These are phyloP conservation scores for Hydroisotoma schaefferi DNA, from an alignment of 2,888 invertebrate species.

Conservation along the genomic window DNA sequence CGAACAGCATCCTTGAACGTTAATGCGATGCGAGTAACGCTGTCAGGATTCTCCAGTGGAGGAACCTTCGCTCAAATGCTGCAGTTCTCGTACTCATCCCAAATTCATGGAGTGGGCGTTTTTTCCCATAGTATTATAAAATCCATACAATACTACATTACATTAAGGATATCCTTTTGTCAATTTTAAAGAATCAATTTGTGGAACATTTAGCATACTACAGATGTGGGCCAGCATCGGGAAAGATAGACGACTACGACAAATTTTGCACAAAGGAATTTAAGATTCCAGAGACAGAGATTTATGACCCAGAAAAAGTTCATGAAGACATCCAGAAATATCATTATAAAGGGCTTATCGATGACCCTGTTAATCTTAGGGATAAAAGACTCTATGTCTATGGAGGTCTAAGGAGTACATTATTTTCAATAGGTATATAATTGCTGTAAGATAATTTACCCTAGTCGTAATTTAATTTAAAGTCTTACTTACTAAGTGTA, in stretches of 20 bases:
- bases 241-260: slow-evolving; percentile 21
- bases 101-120: slow-evolving; percentile 42
- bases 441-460: not conserved
- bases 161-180: no score
- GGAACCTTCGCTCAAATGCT: slow-evolving; percentile 44
- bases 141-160: not conserved
- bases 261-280: slow-evolving; percentile 19
- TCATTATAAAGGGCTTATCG: slow-evolving; percentile 19
- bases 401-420: slow-evolving; percentile 21
- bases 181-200: not conserved
- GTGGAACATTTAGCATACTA: slow-evolving; percentile 22
- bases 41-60: slow-evolving; percentile 45
- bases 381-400: slow-evolving; percentile 32
- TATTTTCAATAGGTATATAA: not conserved
- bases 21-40: slow-evolving; percentile 22
- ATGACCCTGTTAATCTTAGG: slow-evolving; percentile 21
- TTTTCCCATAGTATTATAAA: slow-evolving; percentile 40
- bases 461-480: not conserved
- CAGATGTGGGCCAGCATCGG: slow-evolving; percentile 27
- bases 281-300: slow-evolving; percentile 15
- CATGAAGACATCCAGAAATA: slow-evolving; percentile 31
- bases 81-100: slow-evolving; percentile 35
- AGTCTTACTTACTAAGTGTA: not conserved
- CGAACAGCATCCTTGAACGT: slow-evolving; percentile 15
- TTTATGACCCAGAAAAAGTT: slow-evolving; percentile 24